Percentiles rank a stretch among this genome's conserved stretches.
Evolutionary conservation across 1,140 invertebrate genomes (phyloP).

Genomic region (Pogonus chalceus): DNA sequence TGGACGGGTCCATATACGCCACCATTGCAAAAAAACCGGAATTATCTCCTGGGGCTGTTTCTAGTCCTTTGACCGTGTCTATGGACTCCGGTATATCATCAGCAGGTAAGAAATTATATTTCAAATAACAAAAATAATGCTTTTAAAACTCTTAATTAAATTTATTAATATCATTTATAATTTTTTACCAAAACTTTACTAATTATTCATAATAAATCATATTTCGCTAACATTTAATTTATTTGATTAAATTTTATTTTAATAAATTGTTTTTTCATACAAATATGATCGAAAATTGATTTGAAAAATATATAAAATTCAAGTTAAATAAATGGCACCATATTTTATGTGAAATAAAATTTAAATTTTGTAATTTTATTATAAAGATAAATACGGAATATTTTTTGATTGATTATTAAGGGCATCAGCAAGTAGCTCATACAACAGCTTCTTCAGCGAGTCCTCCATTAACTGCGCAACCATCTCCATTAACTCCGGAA

Average conservation of each 20-base stretch:
- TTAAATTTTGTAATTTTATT: no score
- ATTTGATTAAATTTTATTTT: no score
- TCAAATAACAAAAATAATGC: slow-evolving; percentile 1
- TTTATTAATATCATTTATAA: background rate
- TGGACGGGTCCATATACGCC: slow-evolving; percentile 84
- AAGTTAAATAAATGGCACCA: no score
- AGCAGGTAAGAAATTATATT: slow-evolving; percentile 34
- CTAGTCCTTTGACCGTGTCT: slow-evolving; percentile 64
- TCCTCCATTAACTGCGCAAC: slow-evolving; percentile 2
- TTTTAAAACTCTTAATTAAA: background rate
- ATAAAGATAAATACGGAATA: no score
- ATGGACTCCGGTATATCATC: slow-evolving; percentile 79
- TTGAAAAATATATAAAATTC: no score
- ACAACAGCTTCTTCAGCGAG: slow-evolving; percentile 8
- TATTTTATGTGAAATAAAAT: no score
- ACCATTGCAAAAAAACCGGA: slow-evolving; percentile 54
- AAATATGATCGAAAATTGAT: no score
- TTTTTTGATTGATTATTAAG: background rate
- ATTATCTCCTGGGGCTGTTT: slow-evolving; percentile 39
- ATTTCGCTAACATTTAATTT: no score
- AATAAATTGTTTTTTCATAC: background rate
- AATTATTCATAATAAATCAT: no score
- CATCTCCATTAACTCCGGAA: slow-evolving; percentile 35
- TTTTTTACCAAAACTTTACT: no score
- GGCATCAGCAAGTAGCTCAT: background rate